A percentile compares a stretch with the other conserved stretches of the same genome.
phyloP scores from a whole-genome alignment of 30 jellyfish, hydroid and myxozoan species.

The Aurelia sp. region DNA sequence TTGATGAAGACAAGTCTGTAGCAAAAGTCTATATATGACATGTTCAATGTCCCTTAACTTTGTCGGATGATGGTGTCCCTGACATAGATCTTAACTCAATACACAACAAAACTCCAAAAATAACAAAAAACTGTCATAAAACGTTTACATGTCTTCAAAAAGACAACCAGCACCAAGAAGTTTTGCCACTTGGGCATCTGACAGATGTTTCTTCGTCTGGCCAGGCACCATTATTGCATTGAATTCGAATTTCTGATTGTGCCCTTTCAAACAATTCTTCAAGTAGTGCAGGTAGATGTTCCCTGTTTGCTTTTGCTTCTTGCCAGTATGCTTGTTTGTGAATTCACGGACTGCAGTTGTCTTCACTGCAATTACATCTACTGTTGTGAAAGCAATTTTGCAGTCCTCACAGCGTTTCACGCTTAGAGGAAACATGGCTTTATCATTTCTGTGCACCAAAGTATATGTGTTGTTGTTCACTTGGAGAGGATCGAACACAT shows the following conservation, averaged over 20 bases:
- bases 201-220: not conserved
- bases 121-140: too few relatives aligned
- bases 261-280: slow-evolving; percentile 17
- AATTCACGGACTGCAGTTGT: slow-evolving; percentile 38
- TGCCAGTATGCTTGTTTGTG: slow-evolving; percentile 19
- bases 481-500: slow-evolving; percentile 19
- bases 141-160: too few relatives aligned
- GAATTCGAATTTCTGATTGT: not conserved
- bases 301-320: slow-evolving; percentile 2
- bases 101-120: too few relatives aligned
- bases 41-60: too few relatives aligned
- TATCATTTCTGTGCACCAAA: slow-evolving; percentile 43
- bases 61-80: too few relatives aligned
- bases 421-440: slow-evolving; percentile 18
- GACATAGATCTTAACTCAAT: too few relatives aligned
- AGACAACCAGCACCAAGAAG: too few relatives aligned
- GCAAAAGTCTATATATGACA: too few relatives aligned
- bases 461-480: slow-evolving; percentile 7
- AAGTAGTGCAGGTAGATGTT: slow-evolving; percentile 21
- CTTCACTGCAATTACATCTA: slow-evolving; percentile 38
- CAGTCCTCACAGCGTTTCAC: slow-evolving; percentile 50
- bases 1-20: too few relatives aligned
- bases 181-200: too few relatives aligned
- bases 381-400: slow-evolving; percentile 7
- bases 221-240: not conserved